phyloP scores from a whole-genome alignment of 2,888 invertebrate species.

The Epinotia demarniana region DNA sequence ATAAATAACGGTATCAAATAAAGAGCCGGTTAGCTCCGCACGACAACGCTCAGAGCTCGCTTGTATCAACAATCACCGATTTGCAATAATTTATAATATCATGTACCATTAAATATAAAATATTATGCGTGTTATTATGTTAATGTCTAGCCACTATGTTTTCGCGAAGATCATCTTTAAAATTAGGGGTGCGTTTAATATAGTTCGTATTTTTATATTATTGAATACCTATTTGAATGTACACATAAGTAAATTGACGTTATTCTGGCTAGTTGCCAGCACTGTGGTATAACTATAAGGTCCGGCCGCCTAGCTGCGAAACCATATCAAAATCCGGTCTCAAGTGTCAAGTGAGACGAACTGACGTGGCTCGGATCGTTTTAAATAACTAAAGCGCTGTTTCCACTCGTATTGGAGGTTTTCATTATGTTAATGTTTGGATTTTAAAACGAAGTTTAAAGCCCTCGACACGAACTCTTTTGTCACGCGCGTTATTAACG shows the following conservation, averaged over 20 bases:
- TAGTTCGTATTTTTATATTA: slow-evolving; percentile 15
- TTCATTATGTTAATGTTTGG: neutral
- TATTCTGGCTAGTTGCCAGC: slow-evolving; percentile 26
- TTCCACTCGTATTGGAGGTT: neutral
- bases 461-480: neutral
- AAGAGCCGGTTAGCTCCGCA: neutral
- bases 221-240: neutral
- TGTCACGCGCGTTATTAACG: too few relatives aligned
- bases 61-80: slow-evolving; percentile 44
- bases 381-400: neutral
- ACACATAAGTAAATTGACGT: slow-evolving; percentile 29
- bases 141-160: slow-evolving; percentile 33
- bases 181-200: slow-evolving; percentile 1
- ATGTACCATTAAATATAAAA: slow-evolving; percentile 41
- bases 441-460: neutral
- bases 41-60: slow-evolving; percentile 34
- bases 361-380: neutral
- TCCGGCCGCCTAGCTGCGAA: neutral
- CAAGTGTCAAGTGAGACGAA: neutral
- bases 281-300: neutral
- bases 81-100: slow-evolving; percentile 22
- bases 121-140: slow-evolving; percentile 44
- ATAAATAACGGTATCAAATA: neutral
- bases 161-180: slow-evolving; percentile 11
- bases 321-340: neutral